A percentile compares a stretch with the other conserved stretches of the same genome.
These are phyloP conservation scores for Saguinus midas DNA, from an alignment of 2,113 vertebrate species.

Conservation along the genomic window DNA sequence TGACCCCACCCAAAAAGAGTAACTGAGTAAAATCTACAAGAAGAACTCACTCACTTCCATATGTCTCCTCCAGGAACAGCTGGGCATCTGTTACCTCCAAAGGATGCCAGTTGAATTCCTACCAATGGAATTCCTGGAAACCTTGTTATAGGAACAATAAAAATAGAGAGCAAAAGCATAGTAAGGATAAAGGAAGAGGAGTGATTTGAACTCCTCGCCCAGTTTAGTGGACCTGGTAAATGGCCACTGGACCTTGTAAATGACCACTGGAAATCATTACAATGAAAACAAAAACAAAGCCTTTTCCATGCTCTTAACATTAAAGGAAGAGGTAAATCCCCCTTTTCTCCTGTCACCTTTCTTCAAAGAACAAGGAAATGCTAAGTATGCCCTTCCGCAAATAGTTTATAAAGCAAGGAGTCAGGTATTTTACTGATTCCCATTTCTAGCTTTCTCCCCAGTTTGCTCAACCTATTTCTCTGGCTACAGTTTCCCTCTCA, in stretches of 20 bases:
- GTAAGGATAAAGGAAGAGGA: background rate
- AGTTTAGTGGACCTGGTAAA: background rate
- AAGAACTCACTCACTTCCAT: background rate
- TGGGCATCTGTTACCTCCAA: background rate
- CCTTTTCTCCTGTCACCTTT: background rate
- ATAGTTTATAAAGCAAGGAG: background rate
- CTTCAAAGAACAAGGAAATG: background rate
- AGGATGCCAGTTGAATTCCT: background rate
- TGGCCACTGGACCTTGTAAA: background rate
- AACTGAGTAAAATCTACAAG: background rate
- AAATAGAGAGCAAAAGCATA: background rate
- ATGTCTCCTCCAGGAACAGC: background rate
- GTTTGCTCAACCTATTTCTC: background rate
- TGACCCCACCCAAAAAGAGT: background rate
- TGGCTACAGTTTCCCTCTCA: background rate
- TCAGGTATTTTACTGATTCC: background rate
- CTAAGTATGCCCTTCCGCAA: background rate
- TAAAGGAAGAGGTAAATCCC: background rate
- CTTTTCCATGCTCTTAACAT: background rate
- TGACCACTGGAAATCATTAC: background rate
- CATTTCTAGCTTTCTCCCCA: background rate
- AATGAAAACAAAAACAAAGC: background rate
- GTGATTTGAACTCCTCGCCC: background rate
- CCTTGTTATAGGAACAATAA: background rate
- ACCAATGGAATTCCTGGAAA: background rate